Evolutionary conservation across 2,797 vertebrate genomes (phyloP).

Genomic region (Manis crassicaudata): DNA sequence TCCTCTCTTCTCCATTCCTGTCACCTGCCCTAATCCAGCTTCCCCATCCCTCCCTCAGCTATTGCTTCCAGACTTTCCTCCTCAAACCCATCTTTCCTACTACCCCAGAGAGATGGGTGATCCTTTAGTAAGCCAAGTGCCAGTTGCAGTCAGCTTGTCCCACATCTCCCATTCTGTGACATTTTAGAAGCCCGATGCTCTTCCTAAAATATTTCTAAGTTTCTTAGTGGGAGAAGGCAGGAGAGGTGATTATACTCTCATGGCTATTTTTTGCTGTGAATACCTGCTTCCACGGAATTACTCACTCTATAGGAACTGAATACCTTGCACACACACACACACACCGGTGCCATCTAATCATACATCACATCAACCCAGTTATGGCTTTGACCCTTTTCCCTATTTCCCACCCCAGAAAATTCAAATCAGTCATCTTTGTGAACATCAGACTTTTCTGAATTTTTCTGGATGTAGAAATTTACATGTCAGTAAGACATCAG

Average conservation of each 20-base stretch:
- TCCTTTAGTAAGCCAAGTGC: neutral
- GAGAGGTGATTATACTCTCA: neutral
- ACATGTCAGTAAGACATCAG: neutral
- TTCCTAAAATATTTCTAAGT: neutral
- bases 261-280: neutral
- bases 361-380: neutral
- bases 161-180: neutral
- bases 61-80: neutral
- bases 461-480: neutral
- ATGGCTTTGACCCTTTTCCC: neutral
- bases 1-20: neutral
- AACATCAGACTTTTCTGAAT: neutral
- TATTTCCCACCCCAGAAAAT: neutral
- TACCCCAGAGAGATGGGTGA: neutral
- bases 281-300: neutral
- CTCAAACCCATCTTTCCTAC: neutral
- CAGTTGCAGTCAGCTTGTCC: neutral
- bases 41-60: neutral
- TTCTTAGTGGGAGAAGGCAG: neutral
- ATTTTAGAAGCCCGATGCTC: neutral
- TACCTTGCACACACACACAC: fast-evolving
- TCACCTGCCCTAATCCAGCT: neutral
- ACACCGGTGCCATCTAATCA: fast-evolving
- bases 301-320: neutral
- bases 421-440: neutral